A percentile compares a stretch with the other conserved stretches of the same genome.
Conservation (phyloP, 2,113 vertebrate species). For the Trichechus manatus region DNA sequence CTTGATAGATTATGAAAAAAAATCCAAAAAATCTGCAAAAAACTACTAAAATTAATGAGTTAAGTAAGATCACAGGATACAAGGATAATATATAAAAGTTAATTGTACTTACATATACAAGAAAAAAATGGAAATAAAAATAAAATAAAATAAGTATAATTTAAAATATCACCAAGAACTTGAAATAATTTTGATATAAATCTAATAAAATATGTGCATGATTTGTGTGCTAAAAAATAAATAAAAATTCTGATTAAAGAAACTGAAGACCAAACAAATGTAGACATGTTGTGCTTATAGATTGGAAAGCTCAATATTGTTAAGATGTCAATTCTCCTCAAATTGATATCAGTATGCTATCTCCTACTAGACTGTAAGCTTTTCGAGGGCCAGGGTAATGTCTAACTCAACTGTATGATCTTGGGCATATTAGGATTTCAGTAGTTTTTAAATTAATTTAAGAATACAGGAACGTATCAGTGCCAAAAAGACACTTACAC, state of each 20-base stretch:
- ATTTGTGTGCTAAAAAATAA: background rate
- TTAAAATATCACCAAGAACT: background rate
- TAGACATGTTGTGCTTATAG: background rate
- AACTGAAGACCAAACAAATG: background rate
- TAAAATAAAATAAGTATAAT: background rate
- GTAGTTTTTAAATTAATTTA: background rate
- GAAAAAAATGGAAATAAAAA: background rate
- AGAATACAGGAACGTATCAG: background rate
- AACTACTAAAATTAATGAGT: background rate
- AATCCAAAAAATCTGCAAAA: background rate
- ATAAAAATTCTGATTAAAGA: background rate
- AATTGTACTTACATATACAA: background rate
- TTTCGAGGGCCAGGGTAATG: background rate
- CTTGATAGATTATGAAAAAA: background rate
- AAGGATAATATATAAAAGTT: background rate
- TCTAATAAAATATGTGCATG: background rate
- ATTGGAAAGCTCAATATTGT: background rate
- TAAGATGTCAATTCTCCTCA: background rate
- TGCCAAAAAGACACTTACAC: background rate
- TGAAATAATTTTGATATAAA: background rate
- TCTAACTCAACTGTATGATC: background rate
- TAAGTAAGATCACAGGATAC: background rate
- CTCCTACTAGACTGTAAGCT: background rate
- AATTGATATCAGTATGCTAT: background rate
- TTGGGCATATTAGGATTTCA: background rate